Percentiles rank a stretch among this genome's conserved stretches.
phyloP scores from a whole-genome alignment of 2,888 invertebrate genomes.

The Ametastegia equiseti region DNA sequence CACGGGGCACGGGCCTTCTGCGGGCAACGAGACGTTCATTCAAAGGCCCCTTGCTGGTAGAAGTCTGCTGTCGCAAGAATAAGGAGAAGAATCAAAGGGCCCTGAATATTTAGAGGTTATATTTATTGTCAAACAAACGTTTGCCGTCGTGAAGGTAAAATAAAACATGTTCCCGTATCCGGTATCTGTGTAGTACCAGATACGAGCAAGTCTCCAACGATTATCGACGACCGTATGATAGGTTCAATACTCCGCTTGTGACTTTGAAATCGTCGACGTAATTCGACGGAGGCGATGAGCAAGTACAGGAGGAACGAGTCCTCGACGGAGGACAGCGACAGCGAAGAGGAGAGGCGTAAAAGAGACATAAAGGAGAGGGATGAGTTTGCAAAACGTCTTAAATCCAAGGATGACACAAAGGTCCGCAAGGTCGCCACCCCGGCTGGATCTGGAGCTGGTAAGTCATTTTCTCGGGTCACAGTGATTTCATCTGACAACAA shows the following conservation, averaged over 20 bases:
- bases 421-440: constrained; percentile 85
- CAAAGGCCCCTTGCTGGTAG: too few species aligned
- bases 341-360: constrained; percentile 88
- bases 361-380: constrained; percentile 95
- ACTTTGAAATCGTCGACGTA: neutral
- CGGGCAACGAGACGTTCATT: too few species aligned
- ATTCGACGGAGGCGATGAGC: constrained; percentile 61
- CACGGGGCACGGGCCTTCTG: too few species aligned
- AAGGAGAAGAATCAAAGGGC: too few species aligned
- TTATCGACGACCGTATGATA: neutral
- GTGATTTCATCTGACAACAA: neutral
- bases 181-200: too few species aligned
- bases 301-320: constrained; percentile 75
- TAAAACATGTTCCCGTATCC: too few species aligned
- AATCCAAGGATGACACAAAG: constrained; percentile 92
- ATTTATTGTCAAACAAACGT: constrained; percentile 16
- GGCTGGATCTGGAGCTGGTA: constrained; percentile 69
- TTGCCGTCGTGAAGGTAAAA: neutral
- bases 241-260: neutral
- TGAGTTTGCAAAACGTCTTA: constrained; percentile 93
- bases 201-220: neutral
- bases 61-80: too few species aligned
- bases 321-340: constrained; percentile 82
- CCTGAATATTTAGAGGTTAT: constrained; percentile 1
- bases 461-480: neutral